phyloP scores from a whole-genome alignment of 2,113 vertebrate genomes.

The Morone chrysops region DNA sequence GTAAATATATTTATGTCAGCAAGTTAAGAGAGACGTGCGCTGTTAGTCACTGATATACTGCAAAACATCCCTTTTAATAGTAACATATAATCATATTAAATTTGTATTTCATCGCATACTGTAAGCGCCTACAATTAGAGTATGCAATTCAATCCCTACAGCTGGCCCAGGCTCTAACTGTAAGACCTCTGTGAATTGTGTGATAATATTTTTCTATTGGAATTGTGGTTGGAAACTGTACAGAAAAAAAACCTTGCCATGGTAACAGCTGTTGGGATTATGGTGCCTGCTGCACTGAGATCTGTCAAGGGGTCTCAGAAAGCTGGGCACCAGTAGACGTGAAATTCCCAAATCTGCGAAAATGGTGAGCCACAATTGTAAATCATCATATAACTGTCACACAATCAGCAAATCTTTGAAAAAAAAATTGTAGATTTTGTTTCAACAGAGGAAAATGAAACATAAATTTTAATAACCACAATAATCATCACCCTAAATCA shows the following conservation, averaged over 20 bases:
- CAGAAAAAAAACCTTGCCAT: conserved; percentile 45
- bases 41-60: conserved; percentile 32
- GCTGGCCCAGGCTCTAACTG: conserved; percentile 23
- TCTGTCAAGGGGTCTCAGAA: conserved; percentile 56
- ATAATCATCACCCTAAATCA: conserved; percentile 1
- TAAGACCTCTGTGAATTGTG: conserved; percentile 52
- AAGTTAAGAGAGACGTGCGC: conserved; percentile 9
- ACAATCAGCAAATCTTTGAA: conserved; percentile 20
- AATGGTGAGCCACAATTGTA: conserved; percentile 41
- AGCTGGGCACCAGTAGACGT: conserved; percentile 43
- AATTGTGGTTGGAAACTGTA: conserved; percentile 60
- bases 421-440: neutral
- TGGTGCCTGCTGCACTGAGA: conserved; percentile 61
- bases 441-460: neutral
- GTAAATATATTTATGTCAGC: conserved; percentile 31
- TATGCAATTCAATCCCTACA: conserved; percentile 34
- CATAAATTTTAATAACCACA: neutral
- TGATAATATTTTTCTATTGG: conserved; percentile 60
- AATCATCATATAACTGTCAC: conserved; percentile 37
- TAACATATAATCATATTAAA: conserved; percentile 30
- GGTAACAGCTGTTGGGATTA: conserved; percentile 74
- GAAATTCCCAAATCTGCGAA: conserved; percentile 54
- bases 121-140: conserved; percentile 42
- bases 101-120: conserved; percentile 17
- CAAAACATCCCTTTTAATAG: conserved; percentile 12